A percentile compares a stretch with the other conserved stretches of the same genome.
Evolutionary conservation across 2,888 invertebrate species (phyloP).

Genomic region (Eugnorisma glareosa): DNA sequence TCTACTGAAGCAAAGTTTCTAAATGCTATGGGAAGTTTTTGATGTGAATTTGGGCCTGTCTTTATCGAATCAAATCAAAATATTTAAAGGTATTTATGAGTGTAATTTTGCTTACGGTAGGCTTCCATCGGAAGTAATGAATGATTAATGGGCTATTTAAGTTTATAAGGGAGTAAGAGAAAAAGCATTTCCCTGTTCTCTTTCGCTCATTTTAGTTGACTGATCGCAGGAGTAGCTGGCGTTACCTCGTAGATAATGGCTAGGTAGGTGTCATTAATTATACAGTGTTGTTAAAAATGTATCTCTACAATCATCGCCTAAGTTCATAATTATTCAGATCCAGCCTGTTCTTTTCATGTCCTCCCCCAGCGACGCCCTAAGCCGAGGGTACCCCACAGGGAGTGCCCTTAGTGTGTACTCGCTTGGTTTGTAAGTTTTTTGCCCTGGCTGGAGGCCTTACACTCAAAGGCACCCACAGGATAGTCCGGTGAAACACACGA

Average conservation of each 20-base stretch:
- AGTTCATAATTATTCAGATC: neutral
- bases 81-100: constrained; percentile 63
- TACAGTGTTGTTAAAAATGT: neutral
- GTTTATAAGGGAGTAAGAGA: constrained; percentile 7
- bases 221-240: neutral
- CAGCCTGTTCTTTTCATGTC: too few relatives aligned
- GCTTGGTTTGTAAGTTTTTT: too few relatives aligned
- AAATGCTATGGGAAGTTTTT: constrained; percentile 67
- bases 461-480: too few relatives aligned
- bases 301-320: neutral
- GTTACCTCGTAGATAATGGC: constrained; percentile 1
- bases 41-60: constrained; percentile 57
- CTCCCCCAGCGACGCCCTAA: too few relatives aligned
- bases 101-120: constrained; percentile 57
- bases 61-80: constrained; percentile 61
- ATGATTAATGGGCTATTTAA: constrained; percentile 37
- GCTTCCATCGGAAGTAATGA: constrained; percentile 47
- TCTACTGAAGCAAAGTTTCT: constrained; percentile 65
- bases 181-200: constrained; percentile 7
- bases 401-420: too few relatives aligned
- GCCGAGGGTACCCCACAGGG: too few relatives aligned
- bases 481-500: too few relatives aligned
- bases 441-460: too few relatives aligned
- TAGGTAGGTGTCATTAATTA: neutral
- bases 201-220: neutral